These are phyloP conservation scores for Erythrocercus mccallii DNA, from an alignment of 2,113 vertebrate species.

Conservation along the genomic window DNA sequence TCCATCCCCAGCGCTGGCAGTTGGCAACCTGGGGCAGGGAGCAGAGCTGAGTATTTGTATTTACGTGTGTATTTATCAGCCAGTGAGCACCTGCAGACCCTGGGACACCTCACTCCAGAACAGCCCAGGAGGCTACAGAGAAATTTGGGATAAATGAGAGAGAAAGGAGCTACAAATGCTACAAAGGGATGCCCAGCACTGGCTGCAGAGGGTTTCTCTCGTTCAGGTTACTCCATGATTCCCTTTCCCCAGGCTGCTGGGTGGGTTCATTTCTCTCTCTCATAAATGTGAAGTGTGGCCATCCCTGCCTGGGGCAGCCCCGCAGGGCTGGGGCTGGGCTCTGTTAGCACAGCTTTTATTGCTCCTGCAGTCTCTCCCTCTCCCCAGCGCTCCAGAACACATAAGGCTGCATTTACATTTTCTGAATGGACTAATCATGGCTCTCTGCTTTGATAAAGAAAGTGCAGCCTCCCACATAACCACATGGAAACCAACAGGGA, in stretches of 20 bases:
- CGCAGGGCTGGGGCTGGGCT: not conserved
- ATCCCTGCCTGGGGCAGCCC: not conserved
- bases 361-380: slow-evolving; percentile 15
- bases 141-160: not conserved
- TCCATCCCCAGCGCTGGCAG: not conserved
- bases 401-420: slow-evolving; percentile 67
- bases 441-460: slow-evolving; percentile 59
- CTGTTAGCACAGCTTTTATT: not conserved
- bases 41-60: not conserved
- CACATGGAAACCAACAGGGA: slow-evolving; percentile 55
- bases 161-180: not conserved
- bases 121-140: not conserved
- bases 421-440: slow-evolving; percentile 74
- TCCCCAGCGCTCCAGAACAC: not conserved
- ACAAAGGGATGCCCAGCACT: not conserved
- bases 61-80: not conserved
- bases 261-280: not conserved
- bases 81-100: not conserved
- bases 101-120: not conserved
- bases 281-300: not conserved
- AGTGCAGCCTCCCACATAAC: slow-evolving; percentile 59
- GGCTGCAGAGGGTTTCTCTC: not conserved
- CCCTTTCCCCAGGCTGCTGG: not conserved
- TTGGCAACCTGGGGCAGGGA: not conserved
- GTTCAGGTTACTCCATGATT: not conserved